Base-by-base conservation (phyloP, 2,888 invertebrate genomes). In the Nasonia oneida region DNA sequence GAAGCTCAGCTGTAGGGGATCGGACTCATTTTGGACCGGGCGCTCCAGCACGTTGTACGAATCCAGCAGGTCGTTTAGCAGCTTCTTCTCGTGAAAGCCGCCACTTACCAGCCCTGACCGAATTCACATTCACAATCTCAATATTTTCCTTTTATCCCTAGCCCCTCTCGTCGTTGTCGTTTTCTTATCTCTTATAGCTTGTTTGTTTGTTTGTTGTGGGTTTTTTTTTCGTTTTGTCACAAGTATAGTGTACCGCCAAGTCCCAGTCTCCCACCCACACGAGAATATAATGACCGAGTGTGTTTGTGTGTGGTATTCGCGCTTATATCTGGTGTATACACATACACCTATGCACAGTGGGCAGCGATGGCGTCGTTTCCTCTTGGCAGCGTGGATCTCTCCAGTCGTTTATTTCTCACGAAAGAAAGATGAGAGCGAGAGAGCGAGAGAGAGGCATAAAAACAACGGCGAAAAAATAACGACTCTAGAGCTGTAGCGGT, bases 1-100 rank as follows among this genome's bases (percentile, higher is more conserved):
- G 95, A 98, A 98, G 95, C 97, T 98, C 94, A 98, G 96, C 95
- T 97, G 97, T 94, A 98, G 96, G 93, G 98, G 97, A 95, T 98
- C 98, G 94, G 98, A 98, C 96, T 98, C 98, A 95, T 98, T 98
- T 94, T 97, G 97, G 94, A 98, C 98, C 92, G 98, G 98, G 94
- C 98, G 96, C 95, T 98, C 98, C 95, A 98, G 95, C 93, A 97
- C 97, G 95, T 98, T 98, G 96, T 98, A 98, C 94, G 97, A 95
- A 95, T 97, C 97, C 94, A 98, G 96, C 93, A 98, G 96, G 95
- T 97, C 96, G 95, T 97, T 97, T 94, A 98, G 96, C 94, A 98
- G 96, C 94, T 96, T 96, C 95, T 98, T 98, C 95, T 98, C 98
- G 95, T 98, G 97, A 94, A 96, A 95, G 94, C 98, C 98, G 95